Percentiles rank a stretch among this genome's conserved stretches.
These are phyloP conservation scores for Solenopsis fugax DNA, from an alignment of 1,140 invertebrate genomes.

Conservation along the genomic window DNA sequence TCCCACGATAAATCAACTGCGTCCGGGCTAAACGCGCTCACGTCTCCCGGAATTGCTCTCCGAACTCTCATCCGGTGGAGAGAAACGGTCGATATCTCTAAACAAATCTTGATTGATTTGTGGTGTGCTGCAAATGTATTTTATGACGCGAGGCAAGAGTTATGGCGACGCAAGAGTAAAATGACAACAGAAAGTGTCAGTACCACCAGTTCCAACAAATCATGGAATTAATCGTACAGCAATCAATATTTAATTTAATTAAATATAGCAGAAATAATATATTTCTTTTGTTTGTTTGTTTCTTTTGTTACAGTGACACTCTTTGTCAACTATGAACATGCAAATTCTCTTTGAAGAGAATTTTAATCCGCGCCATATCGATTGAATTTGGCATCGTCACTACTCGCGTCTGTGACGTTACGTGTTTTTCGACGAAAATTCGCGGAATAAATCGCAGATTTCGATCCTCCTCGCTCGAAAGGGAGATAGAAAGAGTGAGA, in stretches of 20 bases:
- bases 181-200: not conserved
- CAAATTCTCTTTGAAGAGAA: not conserved
- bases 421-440: conserved; percentile 16
- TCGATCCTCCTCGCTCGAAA: conserved; percentile 15
- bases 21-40: conserved; percentile 31
- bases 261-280: not conserved
- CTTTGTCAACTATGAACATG: not conserved
- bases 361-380: not conserved
- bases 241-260: not conserved
- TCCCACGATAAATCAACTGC: conserved; percentile 56
- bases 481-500: conserved; percentile 36
- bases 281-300: not conserved
- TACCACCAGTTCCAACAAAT: not conserved
- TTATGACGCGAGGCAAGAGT: conserved; percentile 38
- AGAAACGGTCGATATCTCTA: conserved; percentile 38
- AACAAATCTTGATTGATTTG: conserved; percentile 61
- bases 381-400: not conserved
- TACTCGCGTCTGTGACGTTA: not conserved
- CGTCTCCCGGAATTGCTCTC: conserved; percentile 49
- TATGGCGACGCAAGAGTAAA: not conserved
- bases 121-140: conserved; percentile 32
- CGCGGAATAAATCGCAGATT: not conserved
- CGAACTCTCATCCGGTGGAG: conserved; percentile 5
- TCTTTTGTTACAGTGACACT: not conserved
- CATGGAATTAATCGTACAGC: not conserved